phyloP scores from a whole-genome alignment of 2,797 vertebrate species.

The Zenarchopterus dispar region DNA sequence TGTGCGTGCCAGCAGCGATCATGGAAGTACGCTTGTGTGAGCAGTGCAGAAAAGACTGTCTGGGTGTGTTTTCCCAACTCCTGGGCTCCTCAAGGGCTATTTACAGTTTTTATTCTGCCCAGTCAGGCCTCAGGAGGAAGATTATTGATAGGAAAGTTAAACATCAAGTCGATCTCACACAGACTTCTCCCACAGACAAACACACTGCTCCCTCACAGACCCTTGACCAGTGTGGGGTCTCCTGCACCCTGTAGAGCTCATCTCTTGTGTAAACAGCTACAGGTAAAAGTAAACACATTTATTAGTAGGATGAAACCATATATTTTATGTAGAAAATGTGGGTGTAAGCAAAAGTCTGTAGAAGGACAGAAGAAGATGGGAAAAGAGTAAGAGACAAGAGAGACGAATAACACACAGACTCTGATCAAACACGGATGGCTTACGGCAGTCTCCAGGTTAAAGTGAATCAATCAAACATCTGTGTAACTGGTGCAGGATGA shows the following conservation, averaged over 20 bases:
- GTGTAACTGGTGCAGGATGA: slow-evolving; percentile 41
- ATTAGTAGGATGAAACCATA: neutral
- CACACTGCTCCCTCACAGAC: slow-evolving; percentile 15
- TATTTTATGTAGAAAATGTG: slow-evolving; percentile 12
- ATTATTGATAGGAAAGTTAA: slow-evolving; percentile 66
- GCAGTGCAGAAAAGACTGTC: slow-evolving; percentile 29
- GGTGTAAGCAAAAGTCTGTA: slow-evolving; percentile 25
- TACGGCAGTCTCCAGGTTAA: slow-evolving; percentile 36
- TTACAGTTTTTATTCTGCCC: slow-evolving; percentile 68
- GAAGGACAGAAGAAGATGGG: neutral
- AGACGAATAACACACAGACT: slow-evolving; percentile 17
- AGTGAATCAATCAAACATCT: slow-evolving; percentile 73
- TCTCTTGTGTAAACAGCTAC: slow-evolving; percentile 23
- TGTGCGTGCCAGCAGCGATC: slow-evolving; percentile 17
- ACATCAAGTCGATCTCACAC: slow-evolving; percentile 52
- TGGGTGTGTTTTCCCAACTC: slow-evolving; percentile 58
- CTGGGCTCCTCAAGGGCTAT: slow-evolving; percentile 60
- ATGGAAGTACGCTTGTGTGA: slow-evolving; percentile 27
- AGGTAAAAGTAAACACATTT: slow-evolving; percentile 18
- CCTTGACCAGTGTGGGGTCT: slow-evolving; percentile 24
- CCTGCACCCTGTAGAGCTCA: slow-evolving; percentile 11
- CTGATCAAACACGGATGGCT: slow-evolving; percentile 62
- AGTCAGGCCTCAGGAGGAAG: slow-evolving; percentile 58
- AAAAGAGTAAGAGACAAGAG: slow-evolving; percentile 16
- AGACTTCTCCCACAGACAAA: slow-evolving; percentile 13